These are phyloP conservation scores for Diploscapter pachys DNA, from an alignment of 1,140 invertebrate species.

Conservation along the genomic window DNA sequence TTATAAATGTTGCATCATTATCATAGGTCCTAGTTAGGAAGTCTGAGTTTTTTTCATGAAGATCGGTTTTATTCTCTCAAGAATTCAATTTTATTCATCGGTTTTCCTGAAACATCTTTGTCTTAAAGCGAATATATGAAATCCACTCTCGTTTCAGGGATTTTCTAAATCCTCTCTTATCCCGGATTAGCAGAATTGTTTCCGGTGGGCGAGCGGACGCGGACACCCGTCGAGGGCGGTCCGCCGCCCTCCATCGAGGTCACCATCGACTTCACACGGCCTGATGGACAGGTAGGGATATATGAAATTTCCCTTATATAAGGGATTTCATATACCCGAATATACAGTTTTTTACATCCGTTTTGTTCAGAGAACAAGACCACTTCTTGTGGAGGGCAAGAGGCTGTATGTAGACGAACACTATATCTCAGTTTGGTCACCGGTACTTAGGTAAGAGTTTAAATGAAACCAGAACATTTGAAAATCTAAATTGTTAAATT, in stretches of 20 bases:
- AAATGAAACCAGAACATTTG: too few relatives aligned
- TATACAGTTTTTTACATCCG: background rate
- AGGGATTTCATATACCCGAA: too few relatives aligned
- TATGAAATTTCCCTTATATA: background rate
- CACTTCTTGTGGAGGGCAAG: constrained; percentile 56
- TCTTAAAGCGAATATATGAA: too few relatives aligned
- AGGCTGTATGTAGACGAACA: constrained; percentile 58
- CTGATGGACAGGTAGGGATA: constrained; percentile 50
- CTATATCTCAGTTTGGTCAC: constrained; percentile 57
- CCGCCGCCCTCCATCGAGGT: constrained; percentile 44
- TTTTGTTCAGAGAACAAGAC: constrained; percentile 19
- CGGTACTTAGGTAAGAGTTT: constrained; percentile 41
- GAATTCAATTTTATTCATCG: too few relatives aligned
- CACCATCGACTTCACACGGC: constrained; percentile 54
- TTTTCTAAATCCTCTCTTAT: background rate
- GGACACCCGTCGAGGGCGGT: constrained; percentile 9
- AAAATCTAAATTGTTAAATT: too few relatives aligned
- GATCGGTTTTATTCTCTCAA: too few relatives aligned
- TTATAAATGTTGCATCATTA: too few relatives aligned
- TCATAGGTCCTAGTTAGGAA: too few relatives aligned
- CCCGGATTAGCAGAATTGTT: constrained; percentile 1
- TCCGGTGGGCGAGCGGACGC: constrained; percentile 13
- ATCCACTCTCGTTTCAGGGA: too few relatives aligned
- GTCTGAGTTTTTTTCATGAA: too few relatives aligned
- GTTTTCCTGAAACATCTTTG: too few relatives aligned